Conservation (phyloP, 2,797 vertebrate genomes). For the Telmatherina bonti region DNA sequence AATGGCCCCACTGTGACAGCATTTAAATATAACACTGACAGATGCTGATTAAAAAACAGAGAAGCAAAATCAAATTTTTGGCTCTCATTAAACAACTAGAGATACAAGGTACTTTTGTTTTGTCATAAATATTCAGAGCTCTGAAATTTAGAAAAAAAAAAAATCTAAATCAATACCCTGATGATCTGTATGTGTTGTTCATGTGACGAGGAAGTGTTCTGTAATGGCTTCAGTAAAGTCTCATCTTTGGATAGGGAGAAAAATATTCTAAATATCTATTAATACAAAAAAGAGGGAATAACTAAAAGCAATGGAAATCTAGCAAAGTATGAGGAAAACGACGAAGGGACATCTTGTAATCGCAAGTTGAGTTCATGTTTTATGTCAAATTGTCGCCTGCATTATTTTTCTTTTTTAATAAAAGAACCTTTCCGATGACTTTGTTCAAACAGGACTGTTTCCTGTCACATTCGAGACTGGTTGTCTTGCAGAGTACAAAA, state of each 20-base stretch:
- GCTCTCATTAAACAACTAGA: constrained; percentile 13
- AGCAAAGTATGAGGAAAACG: constrained; percentile 55
- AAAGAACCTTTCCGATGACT: constrained; percentile 67
- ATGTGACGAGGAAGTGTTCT: constrained; percentile 37
- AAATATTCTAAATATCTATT: constrained; percentile 57
- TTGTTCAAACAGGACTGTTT: constrained; percentile 69
- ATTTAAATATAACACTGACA: constrained; percentile 4
- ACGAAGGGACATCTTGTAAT: constrained; percentile 65
- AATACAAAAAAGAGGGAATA: constrained; percentile 60
- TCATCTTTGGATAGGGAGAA: constrained; percentile 42
- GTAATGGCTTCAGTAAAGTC: constrained; percentile 37
- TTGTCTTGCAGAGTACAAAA: constrained; percentile 72
- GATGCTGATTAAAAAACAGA: constrained; percentile 49
- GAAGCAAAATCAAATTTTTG: constrained; percentile 20
- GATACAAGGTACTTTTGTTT: constrained; percentile 46
- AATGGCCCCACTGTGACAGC: constrained; percentile 27
- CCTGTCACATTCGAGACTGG: constrained; percentile 69
- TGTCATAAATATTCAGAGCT: constrained; percentile 26
- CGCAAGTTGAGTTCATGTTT: constrained; percentile 65
- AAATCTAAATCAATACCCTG: constrained; percentile 23
- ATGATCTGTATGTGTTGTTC: constrained; percentile 35
- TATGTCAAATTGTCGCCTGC: constrained; percentile 67
- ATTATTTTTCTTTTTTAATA: constrained; percentile 68
- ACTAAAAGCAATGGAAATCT: constrained; percentile 32
- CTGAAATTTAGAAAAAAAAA: constrained; percentile 22